Percentiles rank a stretch among this genome's conserved stretches.
Conservation (phyloP, 2,113 vertebrate species). For the Mastomys coucha region DNA sequence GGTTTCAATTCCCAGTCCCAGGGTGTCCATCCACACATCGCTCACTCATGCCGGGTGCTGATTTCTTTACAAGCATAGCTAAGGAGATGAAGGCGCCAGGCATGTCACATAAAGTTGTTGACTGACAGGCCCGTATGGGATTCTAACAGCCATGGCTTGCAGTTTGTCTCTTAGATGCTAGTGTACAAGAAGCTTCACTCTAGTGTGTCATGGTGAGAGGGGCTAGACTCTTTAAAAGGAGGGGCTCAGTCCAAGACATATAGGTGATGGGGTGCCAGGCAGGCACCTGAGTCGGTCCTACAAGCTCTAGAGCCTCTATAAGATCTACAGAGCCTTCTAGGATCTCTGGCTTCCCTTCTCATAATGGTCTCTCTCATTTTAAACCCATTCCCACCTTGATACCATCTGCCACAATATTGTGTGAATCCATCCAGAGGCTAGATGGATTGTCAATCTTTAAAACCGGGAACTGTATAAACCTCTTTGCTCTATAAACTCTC, state of each 20-base stretch:
- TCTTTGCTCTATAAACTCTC: neutral
- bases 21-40: neutral
- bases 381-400: neutral
- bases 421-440: neutral
- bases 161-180: neutral
- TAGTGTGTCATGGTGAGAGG: neutral
- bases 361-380: neutral
- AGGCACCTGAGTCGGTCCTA: neutral
- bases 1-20: neutral
- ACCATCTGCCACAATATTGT: neutral
- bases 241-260: neutral
- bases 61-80: constrained; percentile 6
- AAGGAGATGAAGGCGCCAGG: neutral
- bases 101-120: neutral
- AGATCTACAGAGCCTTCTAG: no score
- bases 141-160: neutral
- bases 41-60: neutral
- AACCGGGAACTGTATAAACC: neutral
- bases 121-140: neutral
- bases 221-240: neutral
- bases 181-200: neutral
- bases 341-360: neutral
- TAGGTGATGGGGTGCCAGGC: neutral
- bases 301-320: neutral
- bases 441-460: neutral